These are phyloP conservation scores for Aradophagus sp. DNA, from an alignment of 1,140 invertebrate species.

Conservation along the genomic window DNA sequence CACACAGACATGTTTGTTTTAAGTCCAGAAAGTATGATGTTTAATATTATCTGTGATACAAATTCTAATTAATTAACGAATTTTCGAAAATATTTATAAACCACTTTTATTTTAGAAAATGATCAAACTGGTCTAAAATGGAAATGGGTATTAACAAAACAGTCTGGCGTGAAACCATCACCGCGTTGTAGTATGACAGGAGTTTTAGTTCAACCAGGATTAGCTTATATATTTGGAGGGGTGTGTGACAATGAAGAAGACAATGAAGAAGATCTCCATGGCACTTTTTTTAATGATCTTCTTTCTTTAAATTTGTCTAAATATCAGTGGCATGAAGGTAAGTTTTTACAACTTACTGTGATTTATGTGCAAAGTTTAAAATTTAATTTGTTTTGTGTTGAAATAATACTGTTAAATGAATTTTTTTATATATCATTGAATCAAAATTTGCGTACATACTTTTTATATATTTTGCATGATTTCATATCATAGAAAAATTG, in stretches of 20 bases:
- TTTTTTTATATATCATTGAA: too few relatives aligned
- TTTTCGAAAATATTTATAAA: too few relatives aligned
- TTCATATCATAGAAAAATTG: too few relatives aligned
- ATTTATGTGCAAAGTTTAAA: too few relatives aligned
- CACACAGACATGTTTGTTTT: constrained; percentile 90
- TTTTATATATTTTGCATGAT: too few relatives aligned
- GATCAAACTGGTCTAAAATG: constrained; percentile 80
- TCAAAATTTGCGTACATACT: too few relatives aligned
- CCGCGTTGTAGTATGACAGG: constrained; percentile 81
- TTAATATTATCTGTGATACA: too few relatives aligned
- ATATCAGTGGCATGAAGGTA: constrained; percentile 80
- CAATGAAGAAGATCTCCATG: constrained; percentile 87
- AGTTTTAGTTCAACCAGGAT: constrained; percentile 75
- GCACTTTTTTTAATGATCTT: constrained; percentile 90
- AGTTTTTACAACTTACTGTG: too few relatives aligned
- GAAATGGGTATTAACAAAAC: constrained; percentile 85
- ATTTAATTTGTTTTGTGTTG: constrained; percentile 7
- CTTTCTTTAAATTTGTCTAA: constrained; percentile 85
- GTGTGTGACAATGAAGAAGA: constrained; percentile 88
- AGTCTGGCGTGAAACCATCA: constrained; percentile 79
- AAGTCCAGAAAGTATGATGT: constrained; percentile 79
- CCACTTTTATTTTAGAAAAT: constrained; percentile 74
- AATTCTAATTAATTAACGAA: too few relatives aligned
- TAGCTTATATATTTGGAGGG: constrained; percentile 85
- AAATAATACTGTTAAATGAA: constrained; percentile 6